Evolutionary conservation across 2,797 vertebrate species (phyloP), one percentile per base, ranked within the genome.

Genomic region (Capromys pilorides): DNA sequence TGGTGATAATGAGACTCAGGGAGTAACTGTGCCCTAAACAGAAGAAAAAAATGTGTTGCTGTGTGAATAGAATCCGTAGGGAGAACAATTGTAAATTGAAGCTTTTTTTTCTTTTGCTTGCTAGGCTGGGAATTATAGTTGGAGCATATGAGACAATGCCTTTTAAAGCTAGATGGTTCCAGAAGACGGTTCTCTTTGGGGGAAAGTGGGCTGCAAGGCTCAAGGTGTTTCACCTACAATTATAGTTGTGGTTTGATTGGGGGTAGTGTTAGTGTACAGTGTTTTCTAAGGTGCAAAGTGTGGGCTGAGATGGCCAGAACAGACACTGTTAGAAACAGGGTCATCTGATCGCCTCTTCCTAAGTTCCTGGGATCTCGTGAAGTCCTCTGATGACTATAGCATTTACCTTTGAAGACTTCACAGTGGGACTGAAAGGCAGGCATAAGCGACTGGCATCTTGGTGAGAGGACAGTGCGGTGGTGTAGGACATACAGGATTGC

Each of bases 1-100:
- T 71, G 49, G 67, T 86, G 90, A 92, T 96, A 90, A 96, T 94
- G 85, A 97, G 88, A 96, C 75, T 84, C 90, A 80, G 39, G 57
- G 91, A 96, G 85, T 92, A 94, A 75, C 81, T 90, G 39, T 91
- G 69, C 49, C 82, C 71, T 86, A 94, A 94, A 94, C 87, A 88
- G 94, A 88, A 87, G 31, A 5, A 83, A 93, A 95, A 94, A 95
- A 88, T 62, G 22, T 91, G 87, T 95, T 90, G 94, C 93, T 77
- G 39, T 93, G 91, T 95, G 93, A 96, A 93, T 95, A 91, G 81
- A 87, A 95, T 96, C 41, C 2, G 12, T 61, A 82, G 57, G 64
- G 73, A 94, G 81, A 96, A 59, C 71, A 91, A 73, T 67, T 77
- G 54, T 84, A 90, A 90, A 83, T 45, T 19, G 84, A 90, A 88